These are phyloP conservation scores for Pteronura brasiliensis DNA, from an alignment of 2,113 vertebrate genomes.

Conservation along the genomic window DNA sequence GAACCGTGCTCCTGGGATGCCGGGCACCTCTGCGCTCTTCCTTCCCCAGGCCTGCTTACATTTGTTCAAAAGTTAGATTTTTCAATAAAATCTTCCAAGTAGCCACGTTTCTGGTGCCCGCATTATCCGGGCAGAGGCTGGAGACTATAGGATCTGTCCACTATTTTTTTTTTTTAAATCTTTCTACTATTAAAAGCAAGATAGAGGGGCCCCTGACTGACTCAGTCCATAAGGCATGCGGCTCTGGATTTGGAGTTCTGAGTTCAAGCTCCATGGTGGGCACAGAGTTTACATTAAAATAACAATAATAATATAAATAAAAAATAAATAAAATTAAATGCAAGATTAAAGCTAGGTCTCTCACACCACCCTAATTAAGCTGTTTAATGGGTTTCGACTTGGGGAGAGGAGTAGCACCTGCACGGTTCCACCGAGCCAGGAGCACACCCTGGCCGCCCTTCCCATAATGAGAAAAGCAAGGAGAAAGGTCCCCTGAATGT, in stretches of 20 bases:
- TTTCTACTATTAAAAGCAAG: not conserved
- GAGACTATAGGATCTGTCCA: not conserved
- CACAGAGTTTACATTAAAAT: not conserved
- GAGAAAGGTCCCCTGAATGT: accelerated
- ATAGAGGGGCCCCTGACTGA: not conserved
- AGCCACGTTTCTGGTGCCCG: too few relatives aligned
- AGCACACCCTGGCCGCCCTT: too few relatives aligned
- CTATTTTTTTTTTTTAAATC: not conserved
- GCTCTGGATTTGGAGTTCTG: not conserved
- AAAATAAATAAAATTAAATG: not conserved
- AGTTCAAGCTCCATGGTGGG: not conserved
- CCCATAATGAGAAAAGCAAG: accelerated
- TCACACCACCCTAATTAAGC: not conserved
- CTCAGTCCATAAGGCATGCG: not conserved
- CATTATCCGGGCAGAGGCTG: not conserved
- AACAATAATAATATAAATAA: not conserved
- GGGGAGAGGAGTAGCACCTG: not conserved
- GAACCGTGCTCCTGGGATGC: accelerated
- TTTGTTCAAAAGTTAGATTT: not conserved
- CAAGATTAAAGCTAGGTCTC: not conserved
- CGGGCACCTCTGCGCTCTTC: accelerated
- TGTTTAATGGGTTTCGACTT: not conserved
- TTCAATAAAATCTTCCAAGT: not conserved
- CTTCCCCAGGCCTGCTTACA: accelerated
- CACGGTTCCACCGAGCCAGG: accelerated